phyloP scores from a whole-genome alignment of 2,888 invertebrate genomes.

The Gymnocheta viridis region DNA sequence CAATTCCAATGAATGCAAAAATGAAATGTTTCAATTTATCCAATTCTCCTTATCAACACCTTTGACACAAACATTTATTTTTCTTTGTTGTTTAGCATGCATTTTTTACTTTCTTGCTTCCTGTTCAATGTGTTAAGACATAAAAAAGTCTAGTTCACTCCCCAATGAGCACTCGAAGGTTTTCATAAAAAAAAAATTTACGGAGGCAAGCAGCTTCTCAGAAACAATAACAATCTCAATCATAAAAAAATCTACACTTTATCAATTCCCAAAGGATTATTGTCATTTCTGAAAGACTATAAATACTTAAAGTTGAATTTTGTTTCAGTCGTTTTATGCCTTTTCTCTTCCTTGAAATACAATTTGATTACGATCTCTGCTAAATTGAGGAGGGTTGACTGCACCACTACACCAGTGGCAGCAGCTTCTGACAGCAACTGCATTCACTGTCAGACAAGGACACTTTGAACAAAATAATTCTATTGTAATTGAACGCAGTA shows the following conservation, averaged over 20 bases:
- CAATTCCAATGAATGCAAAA: conserved; percentile 19
- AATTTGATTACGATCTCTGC: conserved; percentile 11
- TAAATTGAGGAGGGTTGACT: conserved; percentile 42
- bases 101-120: not conserved
- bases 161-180: conserved; percentile 23
- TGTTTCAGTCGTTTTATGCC: conserved; percentile 20
- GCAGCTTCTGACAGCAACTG: conserved; percentile 29
- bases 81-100: not conserved
- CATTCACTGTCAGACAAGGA: conserved; percentile 33
- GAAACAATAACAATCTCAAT: conserved; percentile 59
- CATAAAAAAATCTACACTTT: conserved; percentile 65
- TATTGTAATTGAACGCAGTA: conserved; percentile 12
- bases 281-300: conserved; percentile 50
- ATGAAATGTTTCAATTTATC: conserved; percentile 40
- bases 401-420: conserved; percentile 9
- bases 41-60: conserved; percentile 54
- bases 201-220: conserved; percentile 31
- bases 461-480: conserved; percentile 38
- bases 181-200: not conserved
- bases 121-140: conserved; percentile 30
- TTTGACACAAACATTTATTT: conserved; percentile 44
- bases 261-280: conserved; percentile 67
- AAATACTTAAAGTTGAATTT: conserved; percentile 43
- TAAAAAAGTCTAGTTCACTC: conserved; percentile 37
- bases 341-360: not conserved